Conservation (phyloP, 2,888 invertebrate genomes). For the Cepaea hortensis region DNA sequence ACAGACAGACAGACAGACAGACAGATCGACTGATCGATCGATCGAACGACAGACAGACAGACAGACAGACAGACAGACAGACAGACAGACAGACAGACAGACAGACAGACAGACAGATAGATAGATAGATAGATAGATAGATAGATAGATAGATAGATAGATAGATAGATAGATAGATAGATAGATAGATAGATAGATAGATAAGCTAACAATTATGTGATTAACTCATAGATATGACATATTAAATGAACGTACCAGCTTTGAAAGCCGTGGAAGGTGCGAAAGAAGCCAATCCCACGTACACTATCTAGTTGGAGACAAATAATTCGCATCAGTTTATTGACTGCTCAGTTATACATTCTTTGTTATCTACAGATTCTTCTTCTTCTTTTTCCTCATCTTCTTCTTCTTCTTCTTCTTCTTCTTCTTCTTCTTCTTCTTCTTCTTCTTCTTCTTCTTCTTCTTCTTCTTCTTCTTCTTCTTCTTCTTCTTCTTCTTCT, state of each 20-base stretch:
- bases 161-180: conserved; percentile 19
- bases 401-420: background rate
- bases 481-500: no score
- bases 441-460: background rate
- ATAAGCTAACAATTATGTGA: background rate
- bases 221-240: no score
- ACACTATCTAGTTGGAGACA: no score
- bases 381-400: background rate
- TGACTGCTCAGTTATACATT: no score
- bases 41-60: background rate
- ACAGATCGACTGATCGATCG: conserved; percentile 1
- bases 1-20: background rate
- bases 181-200: conserved; percentile 19
- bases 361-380: no score
- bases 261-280: no score
- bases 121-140: background rate
- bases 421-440: background rate
- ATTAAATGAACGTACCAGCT: no score
- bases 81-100: background rate
- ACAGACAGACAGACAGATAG: background rate
- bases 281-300: no score
- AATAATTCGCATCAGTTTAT: no score
- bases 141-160: conserved; percentile 19
- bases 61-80: conserved; percentile 4
- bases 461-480: background rate